Evolutionary conservation across 2,888 invertebrate genomes (phyloP).

Genomic region (Synergus japonicus): DNA sequence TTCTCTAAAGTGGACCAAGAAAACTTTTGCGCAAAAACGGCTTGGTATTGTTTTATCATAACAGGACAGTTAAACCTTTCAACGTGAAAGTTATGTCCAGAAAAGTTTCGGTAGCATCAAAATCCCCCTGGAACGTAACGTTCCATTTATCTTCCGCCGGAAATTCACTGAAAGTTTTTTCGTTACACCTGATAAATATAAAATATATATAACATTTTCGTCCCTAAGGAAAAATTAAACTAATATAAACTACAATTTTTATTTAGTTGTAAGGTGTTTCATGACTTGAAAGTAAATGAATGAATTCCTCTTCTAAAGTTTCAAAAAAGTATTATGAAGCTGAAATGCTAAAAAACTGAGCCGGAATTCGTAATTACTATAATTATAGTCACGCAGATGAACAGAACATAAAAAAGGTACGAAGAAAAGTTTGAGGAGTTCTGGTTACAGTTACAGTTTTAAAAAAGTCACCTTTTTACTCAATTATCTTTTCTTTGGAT

Average conservation of each 20-base stretch:
- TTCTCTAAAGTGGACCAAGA: conserved; percentile 21
- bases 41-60: conserved; percentile 40
- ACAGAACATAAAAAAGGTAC: neutral
- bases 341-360: conserved; percentile 3
- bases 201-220: neutral
- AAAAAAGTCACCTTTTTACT: neutral
- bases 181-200: neutral
- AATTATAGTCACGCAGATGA: conserved; percentile 10
- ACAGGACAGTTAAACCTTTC: conserved; percentile 24
- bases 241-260: neutral
- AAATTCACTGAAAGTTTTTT: conserved; percentile 13
- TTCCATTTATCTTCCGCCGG: conserved; percentile 25
- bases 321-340: neutral
- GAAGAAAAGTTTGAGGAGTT: conserved; percentile 5
- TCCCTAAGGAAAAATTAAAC: too few relatives aligned
- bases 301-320: neutral
- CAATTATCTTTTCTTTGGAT: neutral
- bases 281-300: neutral
- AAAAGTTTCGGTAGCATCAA: conserved; percentile 11
- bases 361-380: neutral
- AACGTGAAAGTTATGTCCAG: neutral
- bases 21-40: conserved; percentile 19
- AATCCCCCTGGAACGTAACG: neutral
- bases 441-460: neutral
- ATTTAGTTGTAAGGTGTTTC: neutral